Conservation (phyloP, 2,113 vertebrate species). For the Passerina amoena region DNA sequence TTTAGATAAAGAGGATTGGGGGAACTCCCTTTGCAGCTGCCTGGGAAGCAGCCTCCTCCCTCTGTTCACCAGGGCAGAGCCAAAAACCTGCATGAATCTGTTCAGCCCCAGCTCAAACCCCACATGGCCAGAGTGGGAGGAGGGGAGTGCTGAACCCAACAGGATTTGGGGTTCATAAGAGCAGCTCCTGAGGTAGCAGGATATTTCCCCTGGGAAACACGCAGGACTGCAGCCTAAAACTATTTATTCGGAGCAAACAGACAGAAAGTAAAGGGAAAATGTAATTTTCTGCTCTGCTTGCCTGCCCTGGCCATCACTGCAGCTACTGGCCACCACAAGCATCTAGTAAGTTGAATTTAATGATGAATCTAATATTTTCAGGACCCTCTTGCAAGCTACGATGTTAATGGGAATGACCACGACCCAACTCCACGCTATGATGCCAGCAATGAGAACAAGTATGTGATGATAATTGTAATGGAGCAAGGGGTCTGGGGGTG, state of each 20-base stretch:
- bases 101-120: neutral
- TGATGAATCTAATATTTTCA: slow-evolving; percentile 25
- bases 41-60: neutral
- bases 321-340: neutral
- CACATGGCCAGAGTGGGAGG: accelerated
- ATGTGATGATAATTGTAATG: neutral
- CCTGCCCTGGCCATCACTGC: neutral
- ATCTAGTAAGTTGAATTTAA: neutral
- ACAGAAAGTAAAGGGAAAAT: neutral
- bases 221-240: neutral
- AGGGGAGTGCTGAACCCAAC: neutral
- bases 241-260: neutral
- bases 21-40: slow-evolving; percentile 47
- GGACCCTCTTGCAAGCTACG: slow-evolving; percentile 92
- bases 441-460: slow-evolving; percentile 92
- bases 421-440: slow-evolving; percentile 90
- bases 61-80: neutral
- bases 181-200: neutral
- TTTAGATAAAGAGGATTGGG: neutral
- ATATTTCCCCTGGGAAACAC: neutral
- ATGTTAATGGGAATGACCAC: slow-evolving; percentile 89
- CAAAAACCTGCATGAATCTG: neutral
- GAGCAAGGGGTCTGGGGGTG: neutral
- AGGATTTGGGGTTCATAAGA: neutral
- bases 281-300: neutral